phyloP scores from a whole-genome alignment of 2,888 invertebrate genomes.

The Cataglyphis altisquamis region DNA sequence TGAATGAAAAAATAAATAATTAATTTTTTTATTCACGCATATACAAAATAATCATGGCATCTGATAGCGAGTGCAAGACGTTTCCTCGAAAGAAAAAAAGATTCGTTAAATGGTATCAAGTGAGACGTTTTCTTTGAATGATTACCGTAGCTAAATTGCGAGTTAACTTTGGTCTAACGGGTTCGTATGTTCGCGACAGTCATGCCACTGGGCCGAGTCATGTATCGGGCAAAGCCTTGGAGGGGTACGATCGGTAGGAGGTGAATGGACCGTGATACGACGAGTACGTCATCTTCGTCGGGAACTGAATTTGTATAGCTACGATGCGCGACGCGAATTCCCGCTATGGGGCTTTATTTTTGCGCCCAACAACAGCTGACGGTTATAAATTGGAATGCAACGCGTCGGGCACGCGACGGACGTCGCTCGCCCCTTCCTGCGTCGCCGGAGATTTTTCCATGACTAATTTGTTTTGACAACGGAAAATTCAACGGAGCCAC shows the following conservation, averaged over 20 bases:
- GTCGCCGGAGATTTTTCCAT: constrained; percentile 9
- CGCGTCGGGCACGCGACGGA: constrained; percentile 69
- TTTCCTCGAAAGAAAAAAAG: constrained; percentile 44
- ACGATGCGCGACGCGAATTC: constrained; percentile 56
- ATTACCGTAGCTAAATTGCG: constrained; percentile 78
- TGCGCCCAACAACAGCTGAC: constrained; percentile 72
- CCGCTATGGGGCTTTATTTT: constrained; percentile 77
- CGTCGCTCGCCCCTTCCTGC: constrained; percentile 47
- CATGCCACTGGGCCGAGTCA: constrained; percentile 77
- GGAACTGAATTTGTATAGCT: constrained; percentile 50
- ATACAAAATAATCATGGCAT: constrained; percentile 66
- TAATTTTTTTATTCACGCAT: constrained; percentile 46
- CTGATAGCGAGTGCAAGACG: constrained; percentile 63
- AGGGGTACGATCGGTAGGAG: constrained; percentile 50
- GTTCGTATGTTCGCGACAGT: constrained; percentile 80
- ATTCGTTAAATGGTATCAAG: constrained; percentile 77
- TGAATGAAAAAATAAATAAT: constrained; percentile 29
- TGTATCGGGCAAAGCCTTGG: constrained; percentile 67
- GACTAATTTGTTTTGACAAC: constrained; percentile 41
- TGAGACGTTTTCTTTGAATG: constrained; percentile 78
- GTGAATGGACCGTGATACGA: constrained; percentile 66
- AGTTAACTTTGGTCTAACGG: constrained; percentile 77
- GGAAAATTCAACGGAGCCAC: not conserved
- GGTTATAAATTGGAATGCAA: constrained; percentile 82
- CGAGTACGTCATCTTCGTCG: constrained; percentile 63